Conservation (phyloP, 1,140 invertebrate species). For the Reticulitermes speratus region DNA sequence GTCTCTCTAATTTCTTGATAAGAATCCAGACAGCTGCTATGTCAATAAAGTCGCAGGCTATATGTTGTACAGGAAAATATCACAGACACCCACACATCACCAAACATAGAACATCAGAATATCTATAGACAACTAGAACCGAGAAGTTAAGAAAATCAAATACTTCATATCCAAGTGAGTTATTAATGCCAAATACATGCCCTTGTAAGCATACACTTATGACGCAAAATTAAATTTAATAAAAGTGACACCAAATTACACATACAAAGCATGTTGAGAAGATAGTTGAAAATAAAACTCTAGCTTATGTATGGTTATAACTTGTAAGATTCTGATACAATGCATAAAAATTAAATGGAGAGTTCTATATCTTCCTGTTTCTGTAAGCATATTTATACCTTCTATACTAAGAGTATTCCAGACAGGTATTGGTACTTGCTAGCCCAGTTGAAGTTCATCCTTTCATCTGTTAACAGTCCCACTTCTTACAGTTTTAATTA, state of each 20-base stretch:
- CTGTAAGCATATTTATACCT: not conserved
- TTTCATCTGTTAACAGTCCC: not conserved
- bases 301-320: not conserved
- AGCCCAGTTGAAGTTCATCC: not conserved
- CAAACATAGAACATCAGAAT: too few relatives aligned
- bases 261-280: slow-evolving; percentile 30
- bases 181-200: too few relatives aligned
- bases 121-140: too few relatives aligned
- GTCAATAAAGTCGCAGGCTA: too few relatives aligned
- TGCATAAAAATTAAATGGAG: not conserved
- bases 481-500: too few relatives aligned
- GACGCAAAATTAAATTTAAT: slow-evolving; percentile 35
- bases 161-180: too few relatives aligned
- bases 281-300: not conserved
- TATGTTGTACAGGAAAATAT: too few relatives aligned
- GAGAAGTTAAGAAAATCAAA: too few relatives aligned
- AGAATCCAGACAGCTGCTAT: too few relatives aligned
- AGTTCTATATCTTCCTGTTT: not conserved
- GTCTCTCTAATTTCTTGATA: too few relatives aligned
- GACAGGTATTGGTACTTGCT: not conserved
- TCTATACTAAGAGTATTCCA: not conserved
- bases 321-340: not conserved
- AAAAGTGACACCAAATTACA: slow-evolving; percentile 33
- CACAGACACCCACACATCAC: too few relatives aligned
- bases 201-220: not conserved